phyloP scores from a whole-genome alignment of 2,113 vertebrate genomes.

The Syngnathoides biaculeatus region DNA sequence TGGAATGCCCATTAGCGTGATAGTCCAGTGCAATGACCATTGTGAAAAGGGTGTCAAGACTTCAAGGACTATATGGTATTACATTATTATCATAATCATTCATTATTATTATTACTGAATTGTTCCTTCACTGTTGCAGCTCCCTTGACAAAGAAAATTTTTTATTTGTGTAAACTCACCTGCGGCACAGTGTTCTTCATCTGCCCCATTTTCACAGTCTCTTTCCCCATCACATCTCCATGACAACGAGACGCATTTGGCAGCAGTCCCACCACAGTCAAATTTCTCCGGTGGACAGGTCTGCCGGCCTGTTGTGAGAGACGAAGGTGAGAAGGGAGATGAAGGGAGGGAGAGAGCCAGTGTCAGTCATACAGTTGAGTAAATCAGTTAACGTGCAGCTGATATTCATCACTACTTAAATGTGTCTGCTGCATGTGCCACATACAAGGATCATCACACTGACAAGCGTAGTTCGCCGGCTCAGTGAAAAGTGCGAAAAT shows the following conservation, averaged over 20 bases:
- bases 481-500: neutral
- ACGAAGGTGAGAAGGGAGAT: constrained; percentile 9
- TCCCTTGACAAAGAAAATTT: neutral
- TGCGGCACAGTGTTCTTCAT: constrained; percentile 87
- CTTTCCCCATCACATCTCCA: constrained; percentile 94
- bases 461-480: neutral
- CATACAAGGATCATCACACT: neutral
- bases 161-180: constrained; percentile 69
- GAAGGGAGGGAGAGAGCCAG: constrained; percentile 37
- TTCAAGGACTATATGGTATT: too few species aligned
- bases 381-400: constrained; percentile 64
- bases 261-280: constrained; percentile 85
- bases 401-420: constrained; percentile 56
- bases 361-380: constrained; percentile 66
- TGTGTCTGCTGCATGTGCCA: constrained; percentile 32
- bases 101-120: neutral
- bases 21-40: too few species aligned
- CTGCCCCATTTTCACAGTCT: constrained; percentile 89
- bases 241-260: constrained; percentile 88
- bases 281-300: constrained; percentile 91
- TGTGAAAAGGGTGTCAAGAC: too few species aligned
- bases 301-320: constrained; percentile 77
- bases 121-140: too few species aligned
- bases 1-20: too few species aligned
- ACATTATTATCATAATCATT: neutral